Base-by-base conservation (phyloP, 2,113 vertebrate species). In the Rana temporaria region DNA sequence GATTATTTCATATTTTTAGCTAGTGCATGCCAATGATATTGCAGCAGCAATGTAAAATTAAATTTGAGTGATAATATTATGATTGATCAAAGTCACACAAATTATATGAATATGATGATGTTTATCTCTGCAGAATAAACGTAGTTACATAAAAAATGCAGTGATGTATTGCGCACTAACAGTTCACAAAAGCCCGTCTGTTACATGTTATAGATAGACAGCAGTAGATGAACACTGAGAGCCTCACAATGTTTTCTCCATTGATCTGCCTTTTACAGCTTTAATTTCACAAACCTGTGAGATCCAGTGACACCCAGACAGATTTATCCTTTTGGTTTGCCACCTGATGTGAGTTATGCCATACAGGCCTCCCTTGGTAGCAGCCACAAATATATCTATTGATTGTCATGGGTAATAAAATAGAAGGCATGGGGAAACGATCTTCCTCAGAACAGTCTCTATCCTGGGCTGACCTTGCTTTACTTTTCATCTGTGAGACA, bases 401-500 rank as follows among this genome's bases (percentile, higher is more conserved):
- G 74, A 77, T 77, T 77, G 74, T 77, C 60, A 77, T 42, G 42
- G 60, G 74, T 65, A 77, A 77, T 77, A 77, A 77, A 77, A 77
- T 16, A 16, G 34, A 22, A 52, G 38, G 74, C 12, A 64, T 15
- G 74, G 42, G 60, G 65, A 77, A 53, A 64, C 24, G 30, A 26
- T 38, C 59, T 17, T 52, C 38, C 20, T 52, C 38, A 6, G 73
- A 26, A 52, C 60, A 53, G 59, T 65, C 74, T 65, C 74, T 77
- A 65, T 77, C 74, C 74, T 77, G 74, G 74, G n/a, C 74, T 77
- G 74, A 77, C 74, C 74, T 77, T 77, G 74, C 59, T 77, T 48
- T 77, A 17, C 20, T 64, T 77, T 77, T 77, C 60, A 74, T 57
- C 56, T 74, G 34, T 20, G 30, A 76, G 17, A 24, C 42, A 38